Base-by-base conservation (phyloP, 1,140 invertebrate species). In the Sitodiplosis mosellana region DNA sequence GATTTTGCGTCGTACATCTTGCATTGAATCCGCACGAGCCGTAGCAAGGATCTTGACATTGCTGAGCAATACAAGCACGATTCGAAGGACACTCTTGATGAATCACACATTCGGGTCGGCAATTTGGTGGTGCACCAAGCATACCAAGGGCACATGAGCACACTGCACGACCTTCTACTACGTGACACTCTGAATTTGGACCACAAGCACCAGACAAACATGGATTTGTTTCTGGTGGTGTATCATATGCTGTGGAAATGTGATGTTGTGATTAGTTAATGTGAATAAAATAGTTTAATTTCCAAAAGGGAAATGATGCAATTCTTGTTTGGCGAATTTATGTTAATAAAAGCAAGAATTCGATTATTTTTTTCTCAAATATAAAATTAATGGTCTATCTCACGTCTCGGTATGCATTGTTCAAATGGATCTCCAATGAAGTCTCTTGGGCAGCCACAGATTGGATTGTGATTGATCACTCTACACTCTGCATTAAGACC, bases 21-120 rank as follows among this genome's bases (percentile, higher is more conserved):
- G 86, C 81, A 58, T 87, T 86, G 40, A 83, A 77, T 11, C 83
- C 83, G 56, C 87, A 91, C 1, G 83, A 80, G 7, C 84, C 84
- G n/a, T 73, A 58, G 53, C 86, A 89, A 4, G 84, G 83, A 68
- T 88, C 80, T 48, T 76, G 69, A 58, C 86, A 89, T 49, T 75
- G 77, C 50, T 81, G 77, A 46, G 75, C 74, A 19, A 83, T 67
- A 56, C 85, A 90, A n/a, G 83, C 79, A 1, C 85, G 69, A 51
- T 81, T 73, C 27, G 74, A 73, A 2, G 82, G 77, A 56, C 85
- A 88, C 52, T 88, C 84, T 60, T 84, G 75, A 56, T 84, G 75
- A 47, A 84, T 84, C 5, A 80, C 65, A 58, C 82, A 86, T 60
- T 85, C 80, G 2, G 81, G 81, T 42, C 82, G 73, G 51, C 83